Percentiles rank a stretch among this genome's conserved stretches.
These are phyloP conservation scores for Leistus spinibarbis DNA, from an alignment of 2,888 invertebrate species.

Conservation along the genomic window DNA sequence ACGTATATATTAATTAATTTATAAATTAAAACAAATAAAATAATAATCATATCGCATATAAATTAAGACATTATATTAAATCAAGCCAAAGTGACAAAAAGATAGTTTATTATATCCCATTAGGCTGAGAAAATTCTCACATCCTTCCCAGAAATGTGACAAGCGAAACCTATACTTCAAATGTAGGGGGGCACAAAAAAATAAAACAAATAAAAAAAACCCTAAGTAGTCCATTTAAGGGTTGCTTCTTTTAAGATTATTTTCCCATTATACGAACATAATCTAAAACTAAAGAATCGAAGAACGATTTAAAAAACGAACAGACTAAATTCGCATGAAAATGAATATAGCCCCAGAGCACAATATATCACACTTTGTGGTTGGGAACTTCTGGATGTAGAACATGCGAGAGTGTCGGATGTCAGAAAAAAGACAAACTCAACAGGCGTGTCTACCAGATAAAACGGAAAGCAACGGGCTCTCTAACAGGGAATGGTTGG, in stretches of 20 bases:
- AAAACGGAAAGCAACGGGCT: background rate
- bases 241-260: background rate
- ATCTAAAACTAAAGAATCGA: too few species aligned
- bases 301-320: background rate
- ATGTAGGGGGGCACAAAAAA: background rate
- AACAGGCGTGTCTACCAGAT: constrained; percentile 13
- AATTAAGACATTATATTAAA: too few species aligned
- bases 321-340: background rate
- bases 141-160: background rate
- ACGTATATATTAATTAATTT: too few species aligned
- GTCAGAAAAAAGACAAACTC: constrained; percentile 15
- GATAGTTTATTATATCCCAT: background rate
- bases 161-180: background rate
- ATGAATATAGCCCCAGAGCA: background rate
- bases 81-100: background rate
- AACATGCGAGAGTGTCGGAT: constrained; percentile 12
- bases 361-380: background rate
- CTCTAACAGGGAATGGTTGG: background rate
- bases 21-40: too few species aligned
- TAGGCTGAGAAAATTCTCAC: background rate
- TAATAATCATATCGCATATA: too few species aligned
- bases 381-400: constrained; percentile 7
- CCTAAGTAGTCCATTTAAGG: background rate
- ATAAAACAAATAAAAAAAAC: background rate
- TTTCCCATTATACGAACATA: background rate